A percentile compares a stretch with the other conserved stretches of the same genome.
Evolutionary conservation across 1,140 invertebrate species (phyloP).

Genomic region (Hydropsyche tenuis): DNA sequence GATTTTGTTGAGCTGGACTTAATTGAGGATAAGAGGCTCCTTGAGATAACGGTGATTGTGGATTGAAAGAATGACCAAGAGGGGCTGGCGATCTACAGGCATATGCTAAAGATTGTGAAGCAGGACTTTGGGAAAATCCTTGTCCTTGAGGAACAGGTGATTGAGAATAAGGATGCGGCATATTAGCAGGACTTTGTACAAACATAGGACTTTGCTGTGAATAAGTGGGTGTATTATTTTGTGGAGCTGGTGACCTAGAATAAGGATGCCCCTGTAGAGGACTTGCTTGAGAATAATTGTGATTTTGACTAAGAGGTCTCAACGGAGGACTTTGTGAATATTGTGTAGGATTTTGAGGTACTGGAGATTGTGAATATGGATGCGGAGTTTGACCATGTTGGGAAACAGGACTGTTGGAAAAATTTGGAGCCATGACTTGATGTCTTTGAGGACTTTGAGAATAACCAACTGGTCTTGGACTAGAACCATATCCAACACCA

Average conservation of each 20-base stretch:
- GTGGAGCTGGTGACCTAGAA: slow-evolving; percentile 51
- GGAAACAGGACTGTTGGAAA: slow-evolving; percentile 48
- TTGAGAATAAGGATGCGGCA: slow-evolving; percentile 52
- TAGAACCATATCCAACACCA: slow-evolving; percentile 46
- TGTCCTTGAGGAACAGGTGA: slow-evolving; percentile 48
- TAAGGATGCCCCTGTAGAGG: slow-evolving; percentile 48
- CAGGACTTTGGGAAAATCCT: slow-evolving; percentile 51
- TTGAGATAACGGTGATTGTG: slow-evolving; percentile 52
- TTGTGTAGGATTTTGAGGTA: slow-evolving; percentile 53
- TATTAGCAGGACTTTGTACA: slow-evolving; percentile 56
- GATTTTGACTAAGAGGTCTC: slow-evolving; percentile 52
- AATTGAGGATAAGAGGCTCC: slow-evolving; percentile 55
- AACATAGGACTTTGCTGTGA: slow-evolving; percentile 56
- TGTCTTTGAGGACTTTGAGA: slow-evolving; percentile 49
- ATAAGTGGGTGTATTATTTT: slow-evolving; percentile 49
- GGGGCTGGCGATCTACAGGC: slow-evolving; percentile 47
- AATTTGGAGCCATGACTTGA: slow-evolving; percentile 40
- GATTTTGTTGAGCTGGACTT: slow-evolving; percentile 53
- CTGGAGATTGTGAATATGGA: slow-evolving; percentile 49
- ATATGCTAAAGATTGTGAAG: slow-evolving; percentile 48
- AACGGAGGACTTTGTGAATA: slow-evolving; percentile 52
- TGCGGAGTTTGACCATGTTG: slow-evolving; percentile 38
- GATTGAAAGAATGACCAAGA: slow-evolving; percentile 51
- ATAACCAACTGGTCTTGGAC: slow-evolving; percentile 49
- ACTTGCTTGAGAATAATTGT: slow-evolving; percentile 50